Base-by-base conservation (phyloP, 1,140 invertebrate genomes). In the Drosophila arizonae region DNA sequence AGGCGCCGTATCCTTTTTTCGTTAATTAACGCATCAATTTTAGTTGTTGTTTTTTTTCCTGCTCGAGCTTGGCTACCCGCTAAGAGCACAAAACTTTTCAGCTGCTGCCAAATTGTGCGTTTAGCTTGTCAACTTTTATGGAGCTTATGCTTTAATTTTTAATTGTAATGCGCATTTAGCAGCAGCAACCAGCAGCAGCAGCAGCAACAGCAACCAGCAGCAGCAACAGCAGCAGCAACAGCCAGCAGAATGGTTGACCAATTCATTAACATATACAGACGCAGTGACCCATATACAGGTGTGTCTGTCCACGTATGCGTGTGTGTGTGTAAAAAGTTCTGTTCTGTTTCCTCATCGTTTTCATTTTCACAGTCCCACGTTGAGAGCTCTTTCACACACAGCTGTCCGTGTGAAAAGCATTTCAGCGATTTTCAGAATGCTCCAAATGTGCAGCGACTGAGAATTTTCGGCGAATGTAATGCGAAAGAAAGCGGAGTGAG, bases 391-490 rank as follows among this genome's bases (percentile, higher is more conserved):
- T 39, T 39, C 36, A 39, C 69, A 68, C 56, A 58, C 54, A 65
- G 48, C 65, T 55, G 54, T 55, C 60, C 82, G 84, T 87, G 82
- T 81, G 82, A 87, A 88, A 82, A 77, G 64, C 79, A 82, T 79
- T 69, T 69, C 41, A 84, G 71, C 57, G 68, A 87, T 88, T 81
- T 81, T 68, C 41, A 55, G 68, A 74, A 77, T 54, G 56, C 66
- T 80, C 66, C 51, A 79, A 79, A 82, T 76, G 73, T 72, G 68
- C 68, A 66, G 65, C 68, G 66, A 72, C 75, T 70, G 71, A 63
- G 84, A 84, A 88, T 88, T 86, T 87, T 88, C 64, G 84, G 79
- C 78, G 10, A 81, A 77, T 77, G 79, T 87, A 86, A 86, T 68
- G 70, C 75, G 58, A 60, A 51, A 52, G 58, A 54, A 60, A 43